These are phyloP conservation scores for Drosophila histrio DNA, from an alignment of 2,888 invertebrate genomes.

Conservation along the genomic window DNA sequence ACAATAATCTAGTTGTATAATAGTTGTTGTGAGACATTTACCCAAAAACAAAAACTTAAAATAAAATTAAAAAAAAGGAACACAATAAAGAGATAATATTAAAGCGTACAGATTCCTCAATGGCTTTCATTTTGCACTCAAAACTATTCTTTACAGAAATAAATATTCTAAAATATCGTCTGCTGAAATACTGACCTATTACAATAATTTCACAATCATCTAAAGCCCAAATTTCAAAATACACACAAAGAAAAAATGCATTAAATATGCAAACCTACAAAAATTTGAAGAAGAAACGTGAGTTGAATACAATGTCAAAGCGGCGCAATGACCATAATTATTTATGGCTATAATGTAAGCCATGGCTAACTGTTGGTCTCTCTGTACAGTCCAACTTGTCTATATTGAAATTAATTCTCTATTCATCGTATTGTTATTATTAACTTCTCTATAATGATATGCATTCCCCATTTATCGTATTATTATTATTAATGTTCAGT, in stretches of 20 bases:
- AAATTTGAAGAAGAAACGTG: conserved; percentile 39
- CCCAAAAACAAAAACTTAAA: conserved; percentile 36
- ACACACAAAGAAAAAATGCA: background rate
- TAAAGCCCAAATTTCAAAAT: conserved; percentile 5
- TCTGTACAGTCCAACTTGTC: background rate
- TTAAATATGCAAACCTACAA: conserved; percentile 27
- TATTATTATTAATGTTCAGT: too few species aligned
- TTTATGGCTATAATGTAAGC: conserved; percentile 38
- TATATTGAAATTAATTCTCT: background rate
- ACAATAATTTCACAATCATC: too few species aligned
- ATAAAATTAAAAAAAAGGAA: conserved; percentile 43
- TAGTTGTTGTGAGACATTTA: conserved; percentile 76
- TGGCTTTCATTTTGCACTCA: background rate
- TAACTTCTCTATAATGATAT: too few species aligned
- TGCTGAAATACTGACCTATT: too few species aligned
- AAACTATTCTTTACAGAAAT: too few species aligned
- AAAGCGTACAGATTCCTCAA: background rate
- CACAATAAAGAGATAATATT: conserved; percentile 19
- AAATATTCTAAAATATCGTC: too few species aligned
- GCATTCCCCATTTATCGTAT: too few species aligned
- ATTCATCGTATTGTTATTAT: too few species aligned
- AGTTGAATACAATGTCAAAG: conserved; percentile 8
- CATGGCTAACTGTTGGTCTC: conserved; percentile 29
- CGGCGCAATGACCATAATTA: conserved; percentile 41
- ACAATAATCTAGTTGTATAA: conserved; percentile 58